These are phyloP conservation scores for Dendroctonus ponderosae DNA, from an alignment of 1,140 invertebrate genomes.

Conservation along the genomic window DNA sequence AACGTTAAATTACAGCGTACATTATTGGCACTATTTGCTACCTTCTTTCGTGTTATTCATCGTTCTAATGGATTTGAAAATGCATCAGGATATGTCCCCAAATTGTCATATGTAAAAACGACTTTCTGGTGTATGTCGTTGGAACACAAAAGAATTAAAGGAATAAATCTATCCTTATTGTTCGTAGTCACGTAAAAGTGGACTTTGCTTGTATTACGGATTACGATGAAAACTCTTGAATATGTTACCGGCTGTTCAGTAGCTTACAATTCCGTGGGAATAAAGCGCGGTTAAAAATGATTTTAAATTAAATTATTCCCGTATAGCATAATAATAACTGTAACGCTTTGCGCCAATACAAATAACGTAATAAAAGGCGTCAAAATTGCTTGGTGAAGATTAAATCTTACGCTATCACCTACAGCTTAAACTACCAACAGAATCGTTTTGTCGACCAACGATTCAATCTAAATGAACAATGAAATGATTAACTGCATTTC, in stretches of 20 bases:
- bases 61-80: no score
- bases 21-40: no score
- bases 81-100: constrained; percentile 19
- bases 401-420: no score
- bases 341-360: constrained; percentile 17
- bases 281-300: constrained; percentile 10
- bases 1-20: no score
- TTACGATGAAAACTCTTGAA: constrained; percentile 30
- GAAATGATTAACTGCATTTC: no score
- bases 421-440: no score
- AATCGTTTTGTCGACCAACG: no score
- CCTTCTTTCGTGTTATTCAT: no score
- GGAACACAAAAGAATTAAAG: constrained; percentile 19
- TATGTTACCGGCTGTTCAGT: constrained; percentile 21
- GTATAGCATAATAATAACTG: constrained; percentile 23
- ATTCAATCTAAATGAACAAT: no score
- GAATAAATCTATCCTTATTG: constrained; percentile 34
- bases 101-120: constrained; percentile 23
- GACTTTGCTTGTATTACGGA: constrained; percentile 31
- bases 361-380: constrained; percentile 13
- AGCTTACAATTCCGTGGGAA: constrained; percentile 22
- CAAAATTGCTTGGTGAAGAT: neutral
- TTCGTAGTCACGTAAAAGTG: constrained; percentile 31
- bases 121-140: constrained; percentile 24
- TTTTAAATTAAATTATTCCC: constrained; percentile 21